These are phyloP conservation scores for Agriotes lineatus DNA, from an alignment of 2,888 invertebrate genomes.

Conservation along the genomic window DNA sequence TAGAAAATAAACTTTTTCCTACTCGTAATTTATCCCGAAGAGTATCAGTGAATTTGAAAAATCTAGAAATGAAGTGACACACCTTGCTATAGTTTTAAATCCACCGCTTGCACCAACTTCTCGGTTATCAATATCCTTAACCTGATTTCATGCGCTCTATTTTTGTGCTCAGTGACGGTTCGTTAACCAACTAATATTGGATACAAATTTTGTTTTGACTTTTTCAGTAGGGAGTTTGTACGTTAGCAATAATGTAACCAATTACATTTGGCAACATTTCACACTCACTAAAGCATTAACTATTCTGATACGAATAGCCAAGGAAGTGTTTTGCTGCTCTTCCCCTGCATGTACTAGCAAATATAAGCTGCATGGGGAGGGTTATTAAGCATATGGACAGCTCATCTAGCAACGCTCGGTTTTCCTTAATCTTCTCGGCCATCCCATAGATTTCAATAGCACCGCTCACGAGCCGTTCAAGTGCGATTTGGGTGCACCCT, in stretches of 20 bases:
- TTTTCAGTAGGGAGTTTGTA: too few species aligned
- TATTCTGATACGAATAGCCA: too few species aligned
- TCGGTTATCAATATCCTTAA: slow-evolving; percentile 16
- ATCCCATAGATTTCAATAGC: not conserved
- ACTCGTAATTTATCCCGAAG: not conserved
- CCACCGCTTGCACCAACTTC: slow-evolving; percentile 5
- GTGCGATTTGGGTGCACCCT: slow-evolving; percentile 9
- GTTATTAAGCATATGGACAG: too few species aligned
- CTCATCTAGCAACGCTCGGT: too few species aligned
- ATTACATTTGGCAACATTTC: too few species aligned
- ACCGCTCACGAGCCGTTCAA: slow-evolving; percentile 1
- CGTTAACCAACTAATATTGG: not conserved
- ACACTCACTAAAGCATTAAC: too few species aligned
- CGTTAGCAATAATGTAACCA: too few species aligned
- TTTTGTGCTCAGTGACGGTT: slow-evolving; percentile 5
- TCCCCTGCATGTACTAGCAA: too few species aligned
- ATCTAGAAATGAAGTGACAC: slow-evolving; percentile 11
- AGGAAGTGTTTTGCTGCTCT: too few species aligned
- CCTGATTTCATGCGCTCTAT: slow-evolving; percentile 22
- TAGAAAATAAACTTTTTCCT: not conserved
- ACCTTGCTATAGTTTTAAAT: slow-evolving; percentile 19
- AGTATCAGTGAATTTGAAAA: not conserved
- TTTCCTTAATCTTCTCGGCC: too few species aligned
- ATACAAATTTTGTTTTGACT: too few species aligned
- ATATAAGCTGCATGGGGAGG: too few species aligned